Percentiles rank a stretch among this genome's conserved stretches.
These are phyloP conservation scores for Drosophila navojoa DNA, from an alignment of 1,140 invertebrate species.

Conservation along the genomic window DNA sequence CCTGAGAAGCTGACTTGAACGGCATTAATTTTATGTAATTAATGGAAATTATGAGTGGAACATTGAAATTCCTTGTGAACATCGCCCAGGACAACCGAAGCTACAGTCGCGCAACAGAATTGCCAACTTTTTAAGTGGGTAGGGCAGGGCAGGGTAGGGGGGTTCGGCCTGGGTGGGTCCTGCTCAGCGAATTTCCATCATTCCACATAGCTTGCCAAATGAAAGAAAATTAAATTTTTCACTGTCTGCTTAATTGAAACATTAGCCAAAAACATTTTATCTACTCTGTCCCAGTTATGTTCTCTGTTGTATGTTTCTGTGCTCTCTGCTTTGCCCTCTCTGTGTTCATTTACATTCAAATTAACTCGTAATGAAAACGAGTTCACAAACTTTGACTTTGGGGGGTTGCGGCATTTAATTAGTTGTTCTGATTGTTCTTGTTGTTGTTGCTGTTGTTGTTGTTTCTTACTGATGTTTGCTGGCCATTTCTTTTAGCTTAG, in stretches of 20 bases:
- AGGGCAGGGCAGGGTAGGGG: neutral
- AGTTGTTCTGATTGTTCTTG: conserved; percentile 72
- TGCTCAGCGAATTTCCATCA: conserved; percentile 39
- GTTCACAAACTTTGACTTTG: conserved; percentile 68
- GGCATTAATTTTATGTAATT: conserved; percentile 79
- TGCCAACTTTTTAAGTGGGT: conserved; percentile 15
- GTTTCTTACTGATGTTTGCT: conserved; percentile 49
- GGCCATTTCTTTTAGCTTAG: conserved; percentile 67
- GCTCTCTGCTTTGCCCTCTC: conserved; percentile 1
- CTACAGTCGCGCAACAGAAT: conserved; percentile 48
- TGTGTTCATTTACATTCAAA: conserved; percentile 83
- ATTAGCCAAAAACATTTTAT: conserved; percentile 80
- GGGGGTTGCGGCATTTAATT: conserved; percentile 78
- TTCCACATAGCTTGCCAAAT: conserved; percentile 62
- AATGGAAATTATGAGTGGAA: conserved; percentile 81
- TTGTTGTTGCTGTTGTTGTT: conserved; percentile 25
- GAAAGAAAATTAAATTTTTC: conserved; percentile 83
- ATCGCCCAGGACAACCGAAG: conserved; percentile 72
- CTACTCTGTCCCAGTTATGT: conserved; percentile 29
- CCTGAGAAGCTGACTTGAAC: conserved; percentile 33
- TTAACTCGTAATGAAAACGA: conserved; percentile 83
- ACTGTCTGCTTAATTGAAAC: conserved; percentile 82
- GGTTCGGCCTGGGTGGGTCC: conserved; percentile 59
- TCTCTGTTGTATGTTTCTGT: neutral
- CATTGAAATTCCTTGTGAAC: conserved; percentile 81